phyloP scores from a whole-genome alignment of 2,113 vertebrate species.

The pig (Sus scrofa) region T2T-Sscrofa CM000824.6:229861501-229862000 shows the following conservation, averaged over 20 bases:
- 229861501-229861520: background rate
- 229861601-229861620: fast-evolving
- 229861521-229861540: background rate
- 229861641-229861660: fast-evolving
- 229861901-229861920: constrained; percentile 61
- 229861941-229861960: background rate
- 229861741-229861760: constrained; percentile 26
- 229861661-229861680: background rate
- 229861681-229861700: background rate
- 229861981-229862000: background rate
- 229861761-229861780: constrained; percentile 72
- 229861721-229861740: constrained; percentile 1
- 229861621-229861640: background rate
- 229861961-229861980: background rate
- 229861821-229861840: constrained; percentile 55
- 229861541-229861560: background rate
- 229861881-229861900: constrained; percentile 48
- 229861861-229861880: constrained; percentile 4
- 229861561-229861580: background rate
- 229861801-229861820: constrained; percentile 39
- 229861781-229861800: constrained; percentile 73
- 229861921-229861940: constrained; percentile 71
- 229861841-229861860: background rate
- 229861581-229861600: background rate
- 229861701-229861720: background rate